phyloP scores from a whole-genome alignment of 2,888 invertebrate species.

The Prosopocoilus inquinatus region DNA sequence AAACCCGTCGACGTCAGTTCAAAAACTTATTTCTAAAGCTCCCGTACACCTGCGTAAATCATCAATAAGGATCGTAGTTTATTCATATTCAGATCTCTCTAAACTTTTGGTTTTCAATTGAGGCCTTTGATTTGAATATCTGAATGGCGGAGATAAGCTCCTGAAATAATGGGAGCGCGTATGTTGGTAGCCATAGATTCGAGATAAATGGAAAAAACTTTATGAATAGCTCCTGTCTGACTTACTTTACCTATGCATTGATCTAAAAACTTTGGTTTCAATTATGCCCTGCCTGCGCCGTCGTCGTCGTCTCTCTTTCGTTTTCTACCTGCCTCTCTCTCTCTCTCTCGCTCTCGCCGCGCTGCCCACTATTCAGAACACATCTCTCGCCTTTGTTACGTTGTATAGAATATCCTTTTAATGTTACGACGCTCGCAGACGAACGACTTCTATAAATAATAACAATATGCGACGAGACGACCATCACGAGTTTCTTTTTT shows the following conservation, averaged over 20 bases:
- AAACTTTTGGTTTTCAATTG: slow-evolving; percentile 14
- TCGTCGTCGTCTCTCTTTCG: background rate
- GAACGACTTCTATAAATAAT: background rate
- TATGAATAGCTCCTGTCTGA: slow-evolving; percentile 23
- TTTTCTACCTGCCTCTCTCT: background rate
- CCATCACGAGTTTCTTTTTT: too few relatives aligned
- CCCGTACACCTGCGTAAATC: background rate
- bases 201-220: slow-evolving; percentile 31
- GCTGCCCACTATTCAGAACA: background rate
- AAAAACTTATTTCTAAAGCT: background rate
- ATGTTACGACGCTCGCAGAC: background rate
- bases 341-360: background rate
- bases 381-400: background rate
- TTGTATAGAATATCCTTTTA: slow-evolving; percentile 4
- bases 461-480: too few relatives aligned
- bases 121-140: slow-evolving; percentile 25
- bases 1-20: too few relatives aligned
- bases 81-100: slow-evolving; percentile 15
- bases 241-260: slow-evolving; percentile 5
- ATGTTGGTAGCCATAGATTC: slow-evolving; percentile 21
- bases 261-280: slow-evolving; percentile 5
- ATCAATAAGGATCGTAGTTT: slow-evolving; percentile 7
- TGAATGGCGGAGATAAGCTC: slow-evolving; percentile 17
- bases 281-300: background rate
- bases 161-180: slow-evolving; percentile 12